phyloP scores from a whole-genome alignment of 2,113 vertebrate genomes.

The Microcebus griseorufus region DNA sequence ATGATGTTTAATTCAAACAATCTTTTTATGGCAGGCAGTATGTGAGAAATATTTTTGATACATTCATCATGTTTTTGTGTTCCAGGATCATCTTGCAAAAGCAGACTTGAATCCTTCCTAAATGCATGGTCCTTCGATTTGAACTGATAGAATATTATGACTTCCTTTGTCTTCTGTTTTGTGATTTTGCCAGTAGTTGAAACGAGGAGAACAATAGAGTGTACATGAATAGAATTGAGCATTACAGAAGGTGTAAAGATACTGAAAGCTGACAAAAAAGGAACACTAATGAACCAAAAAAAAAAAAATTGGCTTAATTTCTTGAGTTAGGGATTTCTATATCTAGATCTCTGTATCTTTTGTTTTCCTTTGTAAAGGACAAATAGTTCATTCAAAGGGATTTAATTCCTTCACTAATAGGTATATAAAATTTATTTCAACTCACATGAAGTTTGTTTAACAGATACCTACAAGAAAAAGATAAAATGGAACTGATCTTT shows the following conservation, averaged over 20 bases:
- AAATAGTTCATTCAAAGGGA: conserved; percentile 49
- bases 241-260: conserved; percentile 75
- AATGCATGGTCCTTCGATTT: conserved; percentile 70
- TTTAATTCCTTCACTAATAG: conserved; percentile 13
- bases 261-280: conserved; percentile 76
- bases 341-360: background rate
- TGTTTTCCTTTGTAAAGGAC: conserved; percentile 7
- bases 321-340: conserved; percentile 56
- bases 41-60: conserved; percentile 79
- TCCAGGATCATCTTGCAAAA: conserved; percentile 65
- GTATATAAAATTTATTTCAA: conserved; percentile 29
- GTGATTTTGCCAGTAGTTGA: conserved; percentile 78
- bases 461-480: background rate
- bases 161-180: conserved; percentile 81
- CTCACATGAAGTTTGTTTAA: background rate
- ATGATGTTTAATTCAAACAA: conserved; percentile 75
- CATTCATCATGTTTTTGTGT: conserved; percentile 71
- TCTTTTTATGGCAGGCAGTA: conserved; percentile 73
- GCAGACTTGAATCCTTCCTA: conserved; percentile 67
- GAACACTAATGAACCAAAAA: conserved; percentile 74
- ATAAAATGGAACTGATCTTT: background rate
- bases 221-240: conserved; percentile 75
- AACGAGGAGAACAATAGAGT: conserved; percentile 78
- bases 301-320: conserved; percentile 51
- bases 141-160: conserved; percentile 82